These are phyloP conservation scores for Geotrupes spiniger DNA, from an alignment of 2,888 invertebrate genomes.

Conservation along the genomic window DNA sequence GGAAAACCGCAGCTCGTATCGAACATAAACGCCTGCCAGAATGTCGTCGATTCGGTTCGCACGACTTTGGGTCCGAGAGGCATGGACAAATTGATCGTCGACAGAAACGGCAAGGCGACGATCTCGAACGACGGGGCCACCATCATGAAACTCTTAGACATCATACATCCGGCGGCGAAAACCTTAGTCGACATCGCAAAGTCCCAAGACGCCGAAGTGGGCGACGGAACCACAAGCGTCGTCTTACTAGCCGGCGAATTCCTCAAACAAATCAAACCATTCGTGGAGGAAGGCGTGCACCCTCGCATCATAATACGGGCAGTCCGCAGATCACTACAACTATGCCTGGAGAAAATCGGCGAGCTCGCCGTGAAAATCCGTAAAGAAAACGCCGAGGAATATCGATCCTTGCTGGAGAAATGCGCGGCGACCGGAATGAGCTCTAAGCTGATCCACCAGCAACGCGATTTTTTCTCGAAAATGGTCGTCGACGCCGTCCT, in stretches of 20 bases:
- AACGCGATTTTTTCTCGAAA: constrained; percentile 92
- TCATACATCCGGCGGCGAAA: constrained; percentile 97
- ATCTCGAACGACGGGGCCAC: constrained; percentile 99
- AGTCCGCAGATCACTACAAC: constrained; percentile 76
- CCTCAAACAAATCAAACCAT: constrained; percentile 90
- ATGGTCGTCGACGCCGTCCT: constrained; percentile 98
- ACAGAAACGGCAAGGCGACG: constrained; percentile 83
- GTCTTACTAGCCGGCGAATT: constrained; percentile 95
- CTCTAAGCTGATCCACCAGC: constrained; percentile 94
- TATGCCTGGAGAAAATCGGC: constrained; percentile 80
- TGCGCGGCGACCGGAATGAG: constrained; percentile 97
- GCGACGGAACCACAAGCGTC: constrained; percentile 98
- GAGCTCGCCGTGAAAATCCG: constrained; percentile 80
- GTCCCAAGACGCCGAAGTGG: constrained; percentile 98
- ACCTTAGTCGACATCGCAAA: constrained; percentile 98
- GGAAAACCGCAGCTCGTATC: constrained; percentile 95
- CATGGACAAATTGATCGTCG: constrained; percentile 98
- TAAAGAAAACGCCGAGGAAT: constrained; percentile 59
- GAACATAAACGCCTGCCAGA: constrained; percentile 96
- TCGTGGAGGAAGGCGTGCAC: constrained; percentile 95
- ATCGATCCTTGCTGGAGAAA: constrained; percentile 69
- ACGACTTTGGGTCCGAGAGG: constrained; percentile 98
- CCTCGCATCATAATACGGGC: constrained; percentile 91
- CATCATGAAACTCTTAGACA: constrained; percentile 95
- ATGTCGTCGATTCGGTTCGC: constrained; percentile 92